Percentiles rank a stretch among this genome's conserved stretches.
phyloP scores from a whole-genome alignment of 2,888 invertebrate genomes.

The Monochamus alternatus region DNA sequence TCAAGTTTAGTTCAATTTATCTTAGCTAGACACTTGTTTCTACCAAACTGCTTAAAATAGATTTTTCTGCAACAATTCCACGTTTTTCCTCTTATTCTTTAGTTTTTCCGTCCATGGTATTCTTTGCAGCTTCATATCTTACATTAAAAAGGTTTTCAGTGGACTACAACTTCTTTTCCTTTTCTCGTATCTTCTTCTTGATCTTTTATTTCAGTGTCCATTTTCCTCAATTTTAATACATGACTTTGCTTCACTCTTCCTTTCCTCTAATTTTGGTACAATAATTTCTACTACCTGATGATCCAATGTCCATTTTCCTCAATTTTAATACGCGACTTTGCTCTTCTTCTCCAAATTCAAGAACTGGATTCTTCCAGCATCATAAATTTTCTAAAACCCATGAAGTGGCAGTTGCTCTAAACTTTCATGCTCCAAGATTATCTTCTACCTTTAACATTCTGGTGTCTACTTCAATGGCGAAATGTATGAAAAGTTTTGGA shows the following conservation, averaged over 20 bases:
- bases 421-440: conserved; percentile 99
- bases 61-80: not conserved
- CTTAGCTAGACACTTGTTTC: too few relatives aligned
- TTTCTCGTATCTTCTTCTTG: not conserved
- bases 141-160: not conserved
- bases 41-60: too few relatives aligned
- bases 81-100: conserved; percentile 3
- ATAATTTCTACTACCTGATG: conserved; percentile 92
- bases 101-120: not conserved
- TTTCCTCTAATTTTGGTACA: conserved; percentile 69
- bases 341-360: conserved; percentile 91
- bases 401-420: conserved; percentile 98
- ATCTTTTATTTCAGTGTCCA: not conserved
- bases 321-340: conserved; percentile 99
- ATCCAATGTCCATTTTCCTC: too few relatives aligned
- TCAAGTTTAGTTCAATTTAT: too few relatives aligned
- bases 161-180: not conserved
- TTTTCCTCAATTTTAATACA: not conserved
- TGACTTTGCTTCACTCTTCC: not conserved
- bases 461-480: conserved; percentile 90
- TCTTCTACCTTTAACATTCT: conserved; percentile 90
- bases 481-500: too few relatives aligned
- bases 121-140: not conserved
- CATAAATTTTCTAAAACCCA: conserved; percentile 97
- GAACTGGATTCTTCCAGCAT: conserved; percentile 94